Conservation (phyloP, 2,113 vertebrate species). For the Clupea harengus region DNA sequence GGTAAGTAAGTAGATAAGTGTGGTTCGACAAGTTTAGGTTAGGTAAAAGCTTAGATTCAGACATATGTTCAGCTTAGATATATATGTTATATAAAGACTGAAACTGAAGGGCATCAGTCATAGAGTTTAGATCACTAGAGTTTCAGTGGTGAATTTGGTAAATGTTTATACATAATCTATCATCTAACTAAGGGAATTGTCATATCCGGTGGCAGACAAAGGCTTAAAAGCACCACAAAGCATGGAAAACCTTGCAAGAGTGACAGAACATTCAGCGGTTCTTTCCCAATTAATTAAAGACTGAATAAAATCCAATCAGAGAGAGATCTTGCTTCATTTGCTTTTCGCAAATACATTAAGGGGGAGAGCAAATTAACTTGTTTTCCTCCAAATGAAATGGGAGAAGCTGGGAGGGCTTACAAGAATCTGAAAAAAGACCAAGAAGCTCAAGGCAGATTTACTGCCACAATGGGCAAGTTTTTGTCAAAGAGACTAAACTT, state of each 20-base stretch:
- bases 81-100: not conserved
- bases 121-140: not conserved
- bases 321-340: slow-evolving; percentile 21
- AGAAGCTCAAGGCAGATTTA: not conserved
- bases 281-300: not conserved
- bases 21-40: not conserved
- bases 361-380: slow-evolving; percentile 31
- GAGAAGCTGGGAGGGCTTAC: not conserved
- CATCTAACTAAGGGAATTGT: not conserved
- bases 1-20: too few relatives aligned
- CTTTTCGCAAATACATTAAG: slow-evolving; percentile 31
- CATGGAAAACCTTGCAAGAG: not conserved
- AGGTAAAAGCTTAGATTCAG: not conserved
- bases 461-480: not conserved
- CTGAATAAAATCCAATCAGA: not conserved
- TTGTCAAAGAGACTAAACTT: not conserved
- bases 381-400: slow-evolving; percentile 27
- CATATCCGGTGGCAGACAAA: not conserved
- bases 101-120: not conserved
- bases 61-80: not conserved
- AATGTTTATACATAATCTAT: not conserved
- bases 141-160: not conserved
- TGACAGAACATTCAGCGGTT: not conserved
- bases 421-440: not conserved
- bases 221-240: not conserved